Evolutionary conservation across 1,140 invertebrate species (phyloP), one percentile per base, ranked within the genome.

Genomic region (Bilobella aurantiaca): DNA sequence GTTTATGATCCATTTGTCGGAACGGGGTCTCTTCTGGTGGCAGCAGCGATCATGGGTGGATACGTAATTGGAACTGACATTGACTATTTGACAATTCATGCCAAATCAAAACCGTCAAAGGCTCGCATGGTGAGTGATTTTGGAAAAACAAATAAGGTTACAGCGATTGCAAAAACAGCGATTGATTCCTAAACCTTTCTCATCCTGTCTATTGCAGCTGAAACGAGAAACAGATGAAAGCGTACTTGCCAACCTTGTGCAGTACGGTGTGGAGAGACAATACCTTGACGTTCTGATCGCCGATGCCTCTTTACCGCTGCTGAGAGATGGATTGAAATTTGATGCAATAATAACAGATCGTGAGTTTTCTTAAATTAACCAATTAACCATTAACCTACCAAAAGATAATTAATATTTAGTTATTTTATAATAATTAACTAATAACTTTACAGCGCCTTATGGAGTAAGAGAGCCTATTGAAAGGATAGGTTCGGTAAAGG

Each of bases 1-100:
- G 83, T 96, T 49, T 82, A 92, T 28, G 95, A 98, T 79, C 94
- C 94, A 0, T 98, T 98, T 82, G 93, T 96, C 18, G 95, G 95
- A 0, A 91, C 90, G 53, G 94, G 83, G 66, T 70, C 68, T 14
- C 25, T 70, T 2, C 78, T 97, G 27, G 86, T 97, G 3, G 85
- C 93, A 42, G 90, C 91, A 58, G 92, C 93, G 30, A 84, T 92
- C 75, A 94, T 90, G 83, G 93, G 93, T 61, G 93, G 75, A 5
- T 90, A 91, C 77, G 91, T 95, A 5, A 80, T 90, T 74, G 94
- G 94, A 1, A 87, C 88, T 2, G 94, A 98, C 76, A 95, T 98
- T 65, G 93, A 98, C 79, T 96, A 85, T 77, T 81, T 93, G 75
- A 91, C 95, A 84, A 74, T 98, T 2, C 93, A 96, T 80, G 93